A percentile compares a stretch with the other conserved stretches of the same genome.
phyloP scores from a whole-genome alignment of 2,113 vertebrate genomes.

The Scomber japonicus region DNA sequence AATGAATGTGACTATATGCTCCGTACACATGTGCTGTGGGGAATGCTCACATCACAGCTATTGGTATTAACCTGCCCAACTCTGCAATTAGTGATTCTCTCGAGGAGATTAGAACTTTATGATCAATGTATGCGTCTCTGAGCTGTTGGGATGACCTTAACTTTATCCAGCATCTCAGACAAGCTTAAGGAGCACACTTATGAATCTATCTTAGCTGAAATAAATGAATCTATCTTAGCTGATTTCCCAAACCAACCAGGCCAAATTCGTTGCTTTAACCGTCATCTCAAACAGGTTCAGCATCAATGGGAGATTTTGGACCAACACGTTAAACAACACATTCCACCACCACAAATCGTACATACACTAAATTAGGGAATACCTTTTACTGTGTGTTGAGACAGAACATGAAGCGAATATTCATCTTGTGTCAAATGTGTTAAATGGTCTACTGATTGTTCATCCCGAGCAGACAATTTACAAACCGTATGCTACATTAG shows the following conservation, averaged over 20 bases:
- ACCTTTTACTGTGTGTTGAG: not conserved
- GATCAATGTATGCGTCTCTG: not conserved
- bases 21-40: not conserved
- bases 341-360: not conserved
- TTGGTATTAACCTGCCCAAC: not conserved
- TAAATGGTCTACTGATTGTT: too few relatives aligned
- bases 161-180: not conserved
- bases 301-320: not conserved
- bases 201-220: not conserved
- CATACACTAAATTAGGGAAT: not conserved
- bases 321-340: not conserved
- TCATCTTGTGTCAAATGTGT: too few relatives aligned
- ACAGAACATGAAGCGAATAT: too few relatives aligned
- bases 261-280: not conserved
- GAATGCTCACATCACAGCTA: not conserved
- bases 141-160: constrained; percentile 8
- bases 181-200: not conserved
- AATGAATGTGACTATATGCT: constrained; percentile 20
- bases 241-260: not conserved
- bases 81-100: constrained; percentile 29
- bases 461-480: too few relatives aligned
- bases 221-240: not conserved
- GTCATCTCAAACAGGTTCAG: too few relatives aligned
- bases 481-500: too few relatives aligned
- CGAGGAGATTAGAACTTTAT: not conserved